These are phyloP conservation scores for Cataglyphis albicans DNA, from an alignment of 2,888 invertebrate genomes.

Conservation along the genomic window DNA sequence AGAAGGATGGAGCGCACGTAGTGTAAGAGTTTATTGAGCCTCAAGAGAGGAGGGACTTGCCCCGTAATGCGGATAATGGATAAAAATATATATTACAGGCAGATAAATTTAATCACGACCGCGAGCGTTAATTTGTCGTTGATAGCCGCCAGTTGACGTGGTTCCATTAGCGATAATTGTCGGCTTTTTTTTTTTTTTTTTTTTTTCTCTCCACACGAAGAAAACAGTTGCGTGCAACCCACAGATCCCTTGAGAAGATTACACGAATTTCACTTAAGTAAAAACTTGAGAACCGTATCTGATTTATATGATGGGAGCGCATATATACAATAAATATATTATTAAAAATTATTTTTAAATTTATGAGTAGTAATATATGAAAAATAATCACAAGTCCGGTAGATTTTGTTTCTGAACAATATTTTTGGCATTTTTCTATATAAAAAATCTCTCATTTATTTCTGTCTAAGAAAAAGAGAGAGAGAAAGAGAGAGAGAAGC, in stretches of 20 bases:
- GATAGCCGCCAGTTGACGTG: slow-evolving; percentile 4
- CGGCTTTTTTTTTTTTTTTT: neutral
- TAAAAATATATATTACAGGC: slow-evolving; percentile 31
- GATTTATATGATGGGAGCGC: neutral
- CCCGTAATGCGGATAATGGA: slow-evolving; percentile 35
- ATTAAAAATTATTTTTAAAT: neutral
- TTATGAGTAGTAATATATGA: neutral
- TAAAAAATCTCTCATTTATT: neutral
- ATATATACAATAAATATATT: neutral
- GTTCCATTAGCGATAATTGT: slow-evolving; percentile 40
- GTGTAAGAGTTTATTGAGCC: neutral
- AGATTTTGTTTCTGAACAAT: neutral
- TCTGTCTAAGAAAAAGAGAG: neutral
- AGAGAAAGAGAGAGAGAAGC: neutral
- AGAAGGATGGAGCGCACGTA: neutral
- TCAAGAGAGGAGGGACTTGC: neutral
- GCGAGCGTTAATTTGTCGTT: slow-evolving; percentile 23
- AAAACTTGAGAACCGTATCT: neutral
- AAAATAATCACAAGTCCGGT: neutral
- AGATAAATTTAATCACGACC: slow-evolving; percentile 39
- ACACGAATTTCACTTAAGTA: neutral
- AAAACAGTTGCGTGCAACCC: neutral
- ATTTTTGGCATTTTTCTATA: neutral
- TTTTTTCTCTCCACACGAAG: neutral
- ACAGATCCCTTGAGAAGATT: slow-evolving; percentile 14